A percentile compares a stretch with the other conserved stretches of the same genome.
Evolutionary conservation across 2,113 vertebrate genomes (phyloP).

Genomic region (Garra rufa): DNA sequence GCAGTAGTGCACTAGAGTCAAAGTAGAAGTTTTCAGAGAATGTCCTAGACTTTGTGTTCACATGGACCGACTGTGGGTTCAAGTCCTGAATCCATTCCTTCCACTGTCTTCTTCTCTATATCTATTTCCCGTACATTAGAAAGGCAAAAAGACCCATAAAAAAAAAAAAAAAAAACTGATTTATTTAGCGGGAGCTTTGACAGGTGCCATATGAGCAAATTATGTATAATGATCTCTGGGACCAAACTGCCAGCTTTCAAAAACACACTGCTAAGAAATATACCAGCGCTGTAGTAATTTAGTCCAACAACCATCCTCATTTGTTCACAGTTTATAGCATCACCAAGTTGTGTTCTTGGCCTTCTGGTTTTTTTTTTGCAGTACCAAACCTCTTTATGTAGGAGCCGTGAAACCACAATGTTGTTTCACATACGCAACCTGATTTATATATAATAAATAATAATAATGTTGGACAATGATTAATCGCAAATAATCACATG

Average conservation of each 20-base stretch:
- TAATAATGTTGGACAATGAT: too few species aligned
- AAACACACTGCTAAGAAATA: not conserved
- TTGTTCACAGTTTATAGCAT: not conserved
- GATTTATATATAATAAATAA: too few species aligned
- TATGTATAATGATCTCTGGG: conserved; percentile 2
- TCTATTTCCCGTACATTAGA: not conserved
- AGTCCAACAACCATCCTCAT: not conserved
- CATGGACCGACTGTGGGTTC: not conserved
- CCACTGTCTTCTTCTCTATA: not conserved
- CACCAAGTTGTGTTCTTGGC: not conserved
- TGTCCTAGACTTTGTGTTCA: not conserved
- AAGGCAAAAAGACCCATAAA: not conserved
- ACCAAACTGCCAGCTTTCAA: not conserved
- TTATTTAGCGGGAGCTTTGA: conserved; percentile 13
- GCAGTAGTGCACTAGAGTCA: not conserved
- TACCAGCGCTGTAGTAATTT: not conserved
- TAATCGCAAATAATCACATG: too few species aligned
- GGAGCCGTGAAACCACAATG: not conserved
- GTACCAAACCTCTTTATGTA: not conserved
- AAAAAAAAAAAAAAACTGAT: conserved; percentile 7
- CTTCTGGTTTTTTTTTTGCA: not conserved
- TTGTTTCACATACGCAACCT: not conserved
- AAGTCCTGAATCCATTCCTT: not conserved
- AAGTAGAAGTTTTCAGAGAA: not conserved
- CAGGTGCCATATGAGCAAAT: not conserved